Percentiles rank a stretch among this genome's conserved stretches.
Conservation (phyloP, 2,888 invertebrate species). For the Chorisops tibialis region DNA sequence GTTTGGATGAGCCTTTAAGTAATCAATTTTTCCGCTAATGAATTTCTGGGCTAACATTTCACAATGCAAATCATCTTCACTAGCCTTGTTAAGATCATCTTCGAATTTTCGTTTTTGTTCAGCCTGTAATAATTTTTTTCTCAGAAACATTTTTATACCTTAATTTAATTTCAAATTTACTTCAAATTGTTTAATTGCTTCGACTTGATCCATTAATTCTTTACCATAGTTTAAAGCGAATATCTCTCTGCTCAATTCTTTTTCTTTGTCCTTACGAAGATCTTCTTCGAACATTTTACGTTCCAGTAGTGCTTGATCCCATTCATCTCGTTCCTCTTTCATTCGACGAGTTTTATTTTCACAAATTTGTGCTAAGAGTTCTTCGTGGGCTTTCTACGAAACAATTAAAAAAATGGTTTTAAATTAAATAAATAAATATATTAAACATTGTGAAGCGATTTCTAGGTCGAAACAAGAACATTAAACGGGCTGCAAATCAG, state of each 20-base stretch:
- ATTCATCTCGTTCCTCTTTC: slow-evolving; percentile 11
- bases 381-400: slow-evolving; percentile 27
- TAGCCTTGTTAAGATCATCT: slow-evolving; percentile 24
- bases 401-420: too few relatives aligned
- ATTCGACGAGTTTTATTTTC: slow-evolving; percentile 13
- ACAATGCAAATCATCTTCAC: slow-evolving; percentile 20
- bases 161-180: background rate
- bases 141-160: background rate
- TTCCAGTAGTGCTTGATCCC: background rate
- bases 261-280: background rate
- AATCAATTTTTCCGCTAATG: slow-evolving; percentile 22
- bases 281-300: slow-evolving; percentile 5
- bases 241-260: background rate
- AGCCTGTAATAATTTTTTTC: slow-evolving; percentile 11
- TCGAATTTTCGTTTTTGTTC: slow-evolving; percentile 11
- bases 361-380: slow-evolving; percentile 24
- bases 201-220: slow-evolving; percentile 16
- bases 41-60: slow-evolving; percentile 16
- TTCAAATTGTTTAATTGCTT: slow-evolving; percentile 10
- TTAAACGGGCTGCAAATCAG: too few relatives aligned
- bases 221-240: slow-evolving; percentile 2
- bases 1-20: slow-evolving; percentile 27
- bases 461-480: too few relatives aligned
- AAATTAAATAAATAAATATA: too few relatives aligned
- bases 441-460: too few relatives aligned